phyloP scores from a whole-genome alignment of 2,888 invertebrate genomes.

The Hermaeophaga mercurialis region DNA sequence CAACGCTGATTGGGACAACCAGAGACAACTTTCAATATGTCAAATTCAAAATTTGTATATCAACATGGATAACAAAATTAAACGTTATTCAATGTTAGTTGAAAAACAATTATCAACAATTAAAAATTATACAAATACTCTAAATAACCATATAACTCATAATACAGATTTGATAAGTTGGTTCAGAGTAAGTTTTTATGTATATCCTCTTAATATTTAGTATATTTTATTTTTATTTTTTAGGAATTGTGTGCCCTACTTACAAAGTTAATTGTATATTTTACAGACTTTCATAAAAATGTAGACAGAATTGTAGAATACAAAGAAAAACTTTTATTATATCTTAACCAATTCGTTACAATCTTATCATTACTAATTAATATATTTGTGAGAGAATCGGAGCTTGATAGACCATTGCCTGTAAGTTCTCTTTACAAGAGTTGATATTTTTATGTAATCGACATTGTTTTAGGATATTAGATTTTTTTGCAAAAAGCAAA shows the following conservation, averaged over 20 bases:
- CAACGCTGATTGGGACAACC: too few species aligned
- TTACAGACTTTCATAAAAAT: conserved; percentile 30
- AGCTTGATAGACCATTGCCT: conserved; percentile 27
- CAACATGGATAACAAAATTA: too few species aligned
- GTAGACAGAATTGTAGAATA: conserved; percentile 19
- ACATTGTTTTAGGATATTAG: conserved; percentile 25
- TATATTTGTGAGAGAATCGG: conserved; percentile 39
- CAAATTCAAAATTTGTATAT: too few species aligned
- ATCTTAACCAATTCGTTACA: conserved; percentile 39
- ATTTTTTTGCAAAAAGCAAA: conserved; percentile 42
- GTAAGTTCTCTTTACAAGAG: conserved; percentile 30
- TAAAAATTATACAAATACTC: conserved; percentile 19
- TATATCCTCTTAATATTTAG: background rate
- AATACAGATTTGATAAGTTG: conserved; percentile 30
- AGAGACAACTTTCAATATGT: too few species aligned
- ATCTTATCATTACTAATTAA: conserved; percentile 37
- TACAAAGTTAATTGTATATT: conserved; percentile 30
- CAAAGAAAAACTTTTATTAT: conserved; percentile 32
- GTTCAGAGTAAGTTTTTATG: conserved; percentile 32
- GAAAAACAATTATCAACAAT: conserved; percentile 12
- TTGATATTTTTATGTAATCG: background rate
- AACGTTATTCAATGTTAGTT: conserved; percentile 2
- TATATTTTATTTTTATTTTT: conserved; percentile 21
- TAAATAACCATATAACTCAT: conserved; percentile 17
- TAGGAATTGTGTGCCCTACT: conserved; percentile 35